Percentiles rank a stretch among this genome's conserved stretches.
phyloP scores from a whole-genome alignment of 2,888 invertebrate genomes.

The Trichopria drosophilae region DNA sequence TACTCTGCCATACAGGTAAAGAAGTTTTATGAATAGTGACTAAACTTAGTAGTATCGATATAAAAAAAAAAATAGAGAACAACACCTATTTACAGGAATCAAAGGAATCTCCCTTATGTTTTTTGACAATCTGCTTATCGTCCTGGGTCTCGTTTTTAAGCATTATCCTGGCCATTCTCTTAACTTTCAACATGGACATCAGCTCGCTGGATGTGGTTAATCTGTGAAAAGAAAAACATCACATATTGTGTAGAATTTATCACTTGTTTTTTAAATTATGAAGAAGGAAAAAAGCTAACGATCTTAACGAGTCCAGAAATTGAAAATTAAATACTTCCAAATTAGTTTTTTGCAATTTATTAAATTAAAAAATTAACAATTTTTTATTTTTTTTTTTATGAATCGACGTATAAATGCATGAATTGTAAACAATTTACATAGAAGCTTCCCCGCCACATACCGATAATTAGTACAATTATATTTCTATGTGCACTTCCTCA shows the following conservation, averaged over 20 bases:
- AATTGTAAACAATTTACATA: too few species aligned
- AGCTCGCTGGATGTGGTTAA: background rate
- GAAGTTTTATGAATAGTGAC: slow-evolving; percentile 39
- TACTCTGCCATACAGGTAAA: slow-evolving; percentile 53
- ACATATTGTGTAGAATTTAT: slow-evolving; percentile 23
- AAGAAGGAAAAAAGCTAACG: slow-evolving; percentile 34
- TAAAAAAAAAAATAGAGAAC: slow-evolving; percentile 40
- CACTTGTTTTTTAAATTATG: slow-evolving; percentile 35
- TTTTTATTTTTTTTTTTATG: too few species aligned
- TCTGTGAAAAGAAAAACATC: slow-evolving; percentile 7
- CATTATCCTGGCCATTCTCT: slow-evolving; percentile 52
- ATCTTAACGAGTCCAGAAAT: too few species aligned
- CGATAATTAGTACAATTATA: too few species aligned
- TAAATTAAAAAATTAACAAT: too few species aligned
- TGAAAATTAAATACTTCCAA: too few species aligned
- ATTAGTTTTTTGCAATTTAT: too few species aligned
- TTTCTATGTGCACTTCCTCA: too few species aligned
- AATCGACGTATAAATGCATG: too few species aligned
- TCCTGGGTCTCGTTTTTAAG: too few species aligned
- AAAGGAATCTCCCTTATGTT: slow-evolving; percentile 51
- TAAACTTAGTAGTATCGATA: slow-evolving; percentile 41
- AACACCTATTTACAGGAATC: slow-evolving; percentile 58
- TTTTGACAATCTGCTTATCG: slow-evolving; percentile 46
- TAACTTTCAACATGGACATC: slow-evolving; percentile 49
- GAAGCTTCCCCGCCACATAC: too few species aligned